phyloP scores from a whole-genome alignment of 1,140 invertebrate genomes.

The Lutraria rhynchaena region DNA sequence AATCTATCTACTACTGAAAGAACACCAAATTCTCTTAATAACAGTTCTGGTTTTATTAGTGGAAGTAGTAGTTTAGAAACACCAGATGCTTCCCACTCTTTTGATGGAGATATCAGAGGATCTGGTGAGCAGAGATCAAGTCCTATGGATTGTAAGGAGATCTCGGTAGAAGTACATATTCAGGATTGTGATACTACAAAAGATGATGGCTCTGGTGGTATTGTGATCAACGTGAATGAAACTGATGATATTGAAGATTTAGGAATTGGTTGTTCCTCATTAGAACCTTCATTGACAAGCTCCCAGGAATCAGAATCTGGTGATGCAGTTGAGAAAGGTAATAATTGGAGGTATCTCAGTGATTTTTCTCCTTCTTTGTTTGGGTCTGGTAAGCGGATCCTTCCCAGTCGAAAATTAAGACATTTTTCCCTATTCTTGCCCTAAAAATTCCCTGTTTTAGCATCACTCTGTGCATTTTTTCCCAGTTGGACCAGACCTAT shows the following conservation, averaged over 20 bases:
- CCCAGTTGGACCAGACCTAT: too few species aligned
- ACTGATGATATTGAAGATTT: constrained; percentile 21
- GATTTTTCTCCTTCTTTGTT: too few species aligned
- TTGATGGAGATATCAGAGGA: constrained; percentile 29
- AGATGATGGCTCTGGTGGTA: constrained; percentile 38
- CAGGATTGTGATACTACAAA: neutral
- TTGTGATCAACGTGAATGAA: constrained; percentile 26
- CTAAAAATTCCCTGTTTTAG: too few species aligned
- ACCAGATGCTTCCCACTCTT: constrained; percentile 44
- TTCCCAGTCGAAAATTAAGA: too few species aligned
- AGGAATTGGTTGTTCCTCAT: neutral
- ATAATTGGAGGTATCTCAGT: too few species aligned
- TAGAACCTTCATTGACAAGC: constrained; percentile 37
- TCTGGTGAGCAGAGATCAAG: neutral
- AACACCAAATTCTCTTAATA: constrained; percentile 46
- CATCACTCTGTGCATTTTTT: too few species aligned
- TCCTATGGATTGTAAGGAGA: neutral
- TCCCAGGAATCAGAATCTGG: constrained; percentile 49
- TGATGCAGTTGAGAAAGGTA: constrained; percentile 56
- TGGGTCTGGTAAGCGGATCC: too few species aligned
- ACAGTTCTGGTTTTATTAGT: constrained; percentile 56
- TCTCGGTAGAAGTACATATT: too few species aligned
- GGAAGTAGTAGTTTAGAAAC: constrained; percentile 47
- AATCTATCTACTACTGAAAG: neutral
- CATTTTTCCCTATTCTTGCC: too few species aligned